Evolutionary conservation across 2,113 vertebrate species (phyloP).

Genomic region (Crypturellus undulatus): DNA sequence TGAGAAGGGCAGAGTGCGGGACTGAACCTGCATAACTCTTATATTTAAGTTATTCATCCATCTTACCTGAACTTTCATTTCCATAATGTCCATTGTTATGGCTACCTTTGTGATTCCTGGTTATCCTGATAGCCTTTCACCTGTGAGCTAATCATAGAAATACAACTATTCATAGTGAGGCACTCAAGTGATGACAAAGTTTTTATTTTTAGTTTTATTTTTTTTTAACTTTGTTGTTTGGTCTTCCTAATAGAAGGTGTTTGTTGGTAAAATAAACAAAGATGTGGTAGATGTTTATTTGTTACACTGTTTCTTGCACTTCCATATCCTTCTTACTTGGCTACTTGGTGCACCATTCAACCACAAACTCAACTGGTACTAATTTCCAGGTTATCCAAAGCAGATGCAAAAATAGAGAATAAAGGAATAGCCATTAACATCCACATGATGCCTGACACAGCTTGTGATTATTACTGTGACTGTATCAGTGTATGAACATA

Average conservation of each 20-base stretch:
- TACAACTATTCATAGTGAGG: neutral
- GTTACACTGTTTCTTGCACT: neutral
- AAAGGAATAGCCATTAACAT: constrained; percentile 1
- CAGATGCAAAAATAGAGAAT: constrained; percentile 55
- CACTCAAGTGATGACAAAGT: neutral
- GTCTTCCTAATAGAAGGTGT: neutral
- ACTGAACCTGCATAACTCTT: neutral
- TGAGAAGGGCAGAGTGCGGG: neutral
- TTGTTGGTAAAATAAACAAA: neutral
- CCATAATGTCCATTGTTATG: neutral
- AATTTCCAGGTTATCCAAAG: constrained; percentile 53
- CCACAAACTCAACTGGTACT: constrained; percentile 35
- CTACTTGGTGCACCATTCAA: neutral
- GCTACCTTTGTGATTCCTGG: neutral
- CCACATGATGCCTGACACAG: neutral
- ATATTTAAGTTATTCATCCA: neutral
- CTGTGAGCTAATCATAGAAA: neutral
- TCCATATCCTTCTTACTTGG: neutral
- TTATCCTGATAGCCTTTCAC: neutral
- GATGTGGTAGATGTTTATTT: constrained; percentile 1
- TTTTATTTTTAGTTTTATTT: neutral
- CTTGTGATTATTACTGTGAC: neutral
- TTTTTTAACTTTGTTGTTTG: neutral
- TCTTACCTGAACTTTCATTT: neutral
- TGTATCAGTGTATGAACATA: neutral